Conservation (phyloP, 2,113 vertebrate genomes). For the Onychostruthus taczanowskii region DNA sequence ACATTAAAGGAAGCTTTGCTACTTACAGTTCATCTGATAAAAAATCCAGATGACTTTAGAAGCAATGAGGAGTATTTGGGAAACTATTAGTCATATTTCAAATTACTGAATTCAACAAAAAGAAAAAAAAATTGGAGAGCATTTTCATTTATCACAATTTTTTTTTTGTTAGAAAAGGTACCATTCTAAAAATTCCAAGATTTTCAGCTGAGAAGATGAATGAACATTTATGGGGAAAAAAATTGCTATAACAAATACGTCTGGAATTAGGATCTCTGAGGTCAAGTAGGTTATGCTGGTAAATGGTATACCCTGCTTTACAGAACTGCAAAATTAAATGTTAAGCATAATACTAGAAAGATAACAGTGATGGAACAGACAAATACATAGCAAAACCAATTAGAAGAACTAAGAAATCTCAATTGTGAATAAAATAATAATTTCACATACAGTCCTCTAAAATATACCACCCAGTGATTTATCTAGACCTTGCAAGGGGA, state of each 20-base stretch:
- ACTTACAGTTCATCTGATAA: conserved; percentile 23
- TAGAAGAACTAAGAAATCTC: not conserved
- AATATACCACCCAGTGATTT: not conserved
- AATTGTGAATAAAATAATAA: not conserved
- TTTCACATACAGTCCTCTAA: not conserved
- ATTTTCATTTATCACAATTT: not conserved
- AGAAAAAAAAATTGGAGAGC: not conserved
- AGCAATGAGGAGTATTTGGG: conserved; percentile 24
- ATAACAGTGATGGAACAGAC: not conserved
- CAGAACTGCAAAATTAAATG: not conserved
- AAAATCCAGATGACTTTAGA: conserved; percentile 36
- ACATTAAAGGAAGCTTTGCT: conserved; percentile 14
- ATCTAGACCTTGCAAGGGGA: not conserved
- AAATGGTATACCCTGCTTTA: not conserved
- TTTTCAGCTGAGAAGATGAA: not conserved
- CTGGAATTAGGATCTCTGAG: not conserved
- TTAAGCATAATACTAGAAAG: not conserved
- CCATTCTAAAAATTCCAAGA: not conserved
- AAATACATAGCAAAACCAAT: not conserved
- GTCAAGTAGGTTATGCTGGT: not conserved
- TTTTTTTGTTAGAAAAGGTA: not conserved
- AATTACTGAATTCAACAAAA: conserved; percentile 1
- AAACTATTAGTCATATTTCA: conserved; percentile 17
- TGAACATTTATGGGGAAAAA: not conserved
- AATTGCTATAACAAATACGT: not conserved